These are phyloP conservation scores for Stigmatopora argus DNA, from an alignment of 2,113 vertebrate species.

Conservation along the genomic window DNA sequence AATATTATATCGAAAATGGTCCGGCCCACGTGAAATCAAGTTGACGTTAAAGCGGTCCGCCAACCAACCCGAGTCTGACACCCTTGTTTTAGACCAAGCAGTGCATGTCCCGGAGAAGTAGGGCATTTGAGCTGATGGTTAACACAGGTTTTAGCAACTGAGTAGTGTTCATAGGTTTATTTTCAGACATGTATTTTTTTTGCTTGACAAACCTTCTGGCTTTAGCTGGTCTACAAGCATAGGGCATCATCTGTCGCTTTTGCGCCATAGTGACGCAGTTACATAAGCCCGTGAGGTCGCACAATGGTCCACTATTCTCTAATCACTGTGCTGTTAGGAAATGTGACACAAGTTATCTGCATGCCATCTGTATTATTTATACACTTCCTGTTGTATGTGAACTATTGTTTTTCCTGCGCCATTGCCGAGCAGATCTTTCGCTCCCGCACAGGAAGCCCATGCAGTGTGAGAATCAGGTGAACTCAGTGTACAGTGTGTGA, in stretches of 20 bases:
- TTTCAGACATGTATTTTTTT: slow-evolving; percentile 30
- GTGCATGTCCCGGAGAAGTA: slow-evolving; percentile 33
- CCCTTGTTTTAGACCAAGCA: slow-evolving; percentile 19
- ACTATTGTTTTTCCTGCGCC: slow-evolving; percentile 53
- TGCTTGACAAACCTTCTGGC: slow-evolving; percentile 21
- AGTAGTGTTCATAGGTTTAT: slow-evolving; percentile 29
- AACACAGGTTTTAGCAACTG: slow-evolving; percentile 22
- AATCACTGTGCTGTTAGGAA: slow-evolving; percentile 39
- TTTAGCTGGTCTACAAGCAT: slow-evolving; percentile 13
- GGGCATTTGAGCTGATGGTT: slow-evolving; percentile 37
- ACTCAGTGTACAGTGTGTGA: slow-evolving; percentile 22
- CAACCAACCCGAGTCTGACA: no score
- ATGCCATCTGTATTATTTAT: slow-evolving; percentile 61
- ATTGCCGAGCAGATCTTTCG: slow-evolving; percentile 33
- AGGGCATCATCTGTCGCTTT: slow-evolving; percentile 37
- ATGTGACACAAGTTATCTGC: slow-evolving; percentile 51
- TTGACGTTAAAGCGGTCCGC: no score
- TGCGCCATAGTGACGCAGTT: slow-evolving; percentile 24
- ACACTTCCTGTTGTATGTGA: slow-evolving; percentile 37
- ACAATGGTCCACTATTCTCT: slow-evolving; percentile 1
- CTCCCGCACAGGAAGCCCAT: slow-evolving; percentile 41
- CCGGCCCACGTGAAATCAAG: no score
- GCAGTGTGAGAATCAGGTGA: slow-evolving; percentile 29
- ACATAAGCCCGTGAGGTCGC: slow-evolving; percentile 27
- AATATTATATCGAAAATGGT: no score